Base-by-base conservation (phyloP, 2,888 invertebrate genomes). In the Megamerina dolium region DNA sequence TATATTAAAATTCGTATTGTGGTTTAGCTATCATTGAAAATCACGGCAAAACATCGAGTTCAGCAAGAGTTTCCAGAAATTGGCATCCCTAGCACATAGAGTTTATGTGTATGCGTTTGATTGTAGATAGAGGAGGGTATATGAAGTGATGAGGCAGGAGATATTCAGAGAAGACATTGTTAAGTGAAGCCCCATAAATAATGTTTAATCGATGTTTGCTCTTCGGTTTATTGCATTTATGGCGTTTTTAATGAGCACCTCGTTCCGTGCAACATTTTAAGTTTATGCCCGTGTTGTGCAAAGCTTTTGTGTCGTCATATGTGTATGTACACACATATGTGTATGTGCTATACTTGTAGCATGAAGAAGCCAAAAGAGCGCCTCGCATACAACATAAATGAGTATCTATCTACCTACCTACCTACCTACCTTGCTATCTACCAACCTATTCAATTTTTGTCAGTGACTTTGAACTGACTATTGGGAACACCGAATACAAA, bases 121-220 rank as follows among this genome's bases (percentile, higher is more conserved):
- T n/a, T n/a, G n/a, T n/a, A n/a, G n/a, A n/a, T n/a, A n/a, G n/a
- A n/a, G n/a, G n/a, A n/a, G n/a, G n/a, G n/a, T n/a, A n/a, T n/a
- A n/a, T n/a, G n/a, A n/a, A n/a, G n/a, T n/a, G n/a, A n/a, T n/a
- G n/a, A n/a, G n/a, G n/a, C n/a, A n/a, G n/a, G n/a, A 26, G 41
- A 44, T 38, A 37, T 39, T 37, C 45, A 45, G 43, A 31, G 43
- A 41, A 50, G 38, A 45, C 47, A 48, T 48, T 51, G 49, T 51
- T 45, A 57, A 56, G 56, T 58, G 66, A 69, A 68, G 68, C 66
- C 67, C 64, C 67, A 68, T 68, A 68, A 68, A 68, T 68, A 67
- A 66, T 68, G 68, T 69, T 68, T 68, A 68, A 68, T 68, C 67
- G 67, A 68, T 68, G 67, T 68, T 68, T 68, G 69, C 69, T 67